Base-by-base conservation (phyloP, 2,113 vertebrate genomes). In the Corythoichthys intestinalis region DNA sequence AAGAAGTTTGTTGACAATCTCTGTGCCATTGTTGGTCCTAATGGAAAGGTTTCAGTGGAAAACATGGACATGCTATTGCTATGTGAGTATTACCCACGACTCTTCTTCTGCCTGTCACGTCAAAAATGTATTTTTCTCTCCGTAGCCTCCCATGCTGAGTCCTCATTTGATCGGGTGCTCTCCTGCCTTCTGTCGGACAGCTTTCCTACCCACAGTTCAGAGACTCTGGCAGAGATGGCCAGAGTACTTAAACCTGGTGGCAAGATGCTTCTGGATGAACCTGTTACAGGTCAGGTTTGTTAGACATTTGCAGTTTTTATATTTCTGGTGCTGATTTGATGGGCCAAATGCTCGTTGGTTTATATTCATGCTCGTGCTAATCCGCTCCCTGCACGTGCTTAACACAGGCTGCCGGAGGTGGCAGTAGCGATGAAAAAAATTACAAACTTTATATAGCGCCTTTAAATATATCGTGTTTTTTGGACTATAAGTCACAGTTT, bases 221-320 rank as follows among this genome's bases (percentile, higher is more conserved):
- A 97, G 53, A 54, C 87, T 0, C 85, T 99, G 72, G 95, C 90
- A 0, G 97, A 98, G 75, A 88, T 96, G 34, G 95, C 94, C 76
- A 91, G 93, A 60, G 89, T 98, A 54, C 91, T 96, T 9, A 95
- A 93, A 71, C 96, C 96, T 0, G 95, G 94, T 0, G 96, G 95
- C 2, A 91, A 84, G 44, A 78, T 99, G 10, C 72, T 97, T 47
- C 88, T 99, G 67, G 94, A 91, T 34, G 96, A 98, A 69, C 93
- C 88, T 0, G 89, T 96, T n/a, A 86, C 93, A 72, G 79, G 90
- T 91, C 52, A 85, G 92, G 20, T 28, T 28, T 28, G 20, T 28
- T 28, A 28, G 20, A 28, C 20, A 28, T 28, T 28, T 28, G 20
- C 20, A 28, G 20, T 28, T 28, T 28, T 28, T 28, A 28, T 28